Evolutionary conservation across 2,888 invertebrate species (phyloP), one percentile per base, ranked within the genome.

Genomic region (Thelaira solivaga): DNA sequence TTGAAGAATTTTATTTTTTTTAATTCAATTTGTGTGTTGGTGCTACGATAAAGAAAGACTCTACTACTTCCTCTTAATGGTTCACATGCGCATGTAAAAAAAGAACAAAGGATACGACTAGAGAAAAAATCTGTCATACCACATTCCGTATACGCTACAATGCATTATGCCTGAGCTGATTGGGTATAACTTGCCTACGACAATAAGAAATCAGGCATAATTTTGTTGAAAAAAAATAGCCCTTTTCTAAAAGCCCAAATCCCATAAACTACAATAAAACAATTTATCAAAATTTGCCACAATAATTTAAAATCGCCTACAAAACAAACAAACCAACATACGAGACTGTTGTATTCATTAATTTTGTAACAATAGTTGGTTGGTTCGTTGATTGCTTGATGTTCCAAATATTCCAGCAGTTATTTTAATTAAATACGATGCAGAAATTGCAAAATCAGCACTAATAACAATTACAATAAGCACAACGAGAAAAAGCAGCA

Each of bases 361-460:
- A n/a, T n/a, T 20, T n/a, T 3, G 13, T 13, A 29, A 51, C n/a
- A 26, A n/a, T 39, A 41, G 39, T 39, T 20, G 11, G 0, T 31
- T 8, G 5, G 11, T 2, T 2, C 53, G 41, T 22, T 11, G 10
- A 29, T 5, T 41, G 41, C 0, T 49, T 10, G 29, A 41, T 51
- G 5, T 43, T 39, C 26, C 18, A 41, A 18, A 26, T 20, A 18
- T 16, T 4, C 22, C 36, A 13, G 53, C 24, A 67, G 62, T 68
- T 64, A 77, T 73, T 77, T 77, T 73, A 77, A 77, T 77, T 73
- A 73, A 73, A 68, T 77, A 68, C n/a, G n/a, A n/a, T 73, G 43
- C 72, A 57, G 43, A 65, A 73, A 45, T 47, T 57, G 20, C 57
- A 41, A 57, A 47, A 64, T 55, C 71, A 71, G 24, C 53, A 39